These are phyloP conservation scores for Drosophila macrothrix DNA, from an alignment of 2,888 invertebrate species.

Conservation along the genomic window DNA sequence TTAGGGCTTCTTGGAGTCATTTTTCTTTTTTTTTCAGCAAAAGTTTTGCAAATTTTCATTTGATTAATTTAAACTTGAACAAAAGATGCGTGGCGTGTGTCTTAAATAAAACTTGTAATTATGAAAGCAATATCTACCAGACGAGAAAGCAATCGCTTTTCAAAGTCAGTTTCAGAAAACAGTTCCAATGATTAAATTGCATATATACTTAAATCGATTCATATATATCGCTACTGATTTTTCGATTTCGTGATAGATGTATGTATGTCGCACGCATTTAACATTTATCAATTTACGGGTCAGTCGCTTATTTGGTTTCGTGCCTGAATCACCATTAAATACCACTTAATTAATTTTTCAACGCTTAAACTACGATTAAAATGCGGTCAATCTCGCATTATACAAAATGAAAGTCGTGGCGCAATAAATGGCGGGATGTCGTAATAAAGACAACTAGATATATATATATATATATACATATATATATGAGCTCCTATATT, in stretches of 20 bases:
- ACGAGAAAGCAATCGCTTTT: background rate
- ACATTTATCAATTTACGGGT: constrained; percentile 6
- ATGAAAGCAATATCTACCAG: background rate
- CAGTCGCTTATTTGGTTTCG: background rate
- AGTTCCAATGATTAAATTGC: background rate
- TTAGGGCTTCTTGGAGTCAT: background rate
- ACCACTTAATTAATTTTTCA: constrained; percentile 62
- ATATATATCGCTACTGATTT: background rate
- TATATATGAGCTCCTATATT: constrained; percentile 18
- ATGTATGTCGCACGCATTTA: background rate
- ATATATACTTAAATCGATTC: background rate
- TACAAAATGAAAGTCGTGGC: constrained; percentile 43
- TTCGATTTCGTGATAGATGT: background rate
- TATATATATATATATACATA: constrained; percentile 28
- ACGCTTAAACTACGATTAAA: constrained; percentile 62
- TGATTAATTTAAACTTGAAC: background rate
- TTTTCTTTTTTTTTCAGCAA: background rate
- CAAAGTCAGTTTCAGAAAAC: background rate
- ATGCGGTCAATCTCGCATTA: constrained; percentile 54
- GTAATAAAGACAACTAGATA: constrained; percentile 34
- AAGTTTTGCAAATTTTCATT: background rate
- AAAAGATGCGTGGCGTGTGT: background rate
- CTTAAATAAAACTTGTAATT: background rate
- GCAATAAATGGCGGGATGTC: background rate
- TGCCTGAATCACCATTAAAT: constrained; percentile 44